Evolutionary conservation across 53 echinoderm and acorn worm species (phyloP), one percentile per base, ranked within the genome.

Genomic region (Glandiceps talaboti): DNA sequence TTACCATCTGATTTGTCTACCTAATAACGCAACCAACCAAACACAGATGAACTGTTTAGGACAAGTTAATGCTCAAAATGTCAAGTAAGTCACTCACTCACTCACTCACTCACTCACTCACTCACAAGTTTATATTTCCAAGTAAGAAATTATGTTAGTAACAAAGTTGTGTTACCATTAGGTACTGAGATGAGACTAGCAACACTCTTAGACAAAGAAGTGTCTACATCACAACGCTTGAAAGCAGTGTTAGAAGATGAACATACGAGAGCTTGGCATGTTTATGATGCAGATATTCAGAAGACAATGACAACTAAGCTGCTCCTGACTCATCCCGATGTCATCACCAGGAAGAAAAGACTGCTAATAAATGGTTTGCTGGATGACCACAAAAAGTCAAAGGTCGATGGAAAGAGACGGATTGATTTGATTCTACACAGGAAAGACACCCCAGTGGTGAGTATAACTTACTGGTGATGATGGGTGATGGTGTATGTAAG

Each of bases 391-490:
- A 45, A 45, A 20, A 20, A 45, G 64, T 45, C 20, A 12, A 20
- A 90, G 77, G 87, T 90, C 31, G 84, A 85, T 31, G 96, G 96
- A 0, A 88, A 87, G 64, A 74, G 96, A 30, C 83, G 96, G 76
- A 90, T 92, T 1, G 96, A 96, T 29, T 88, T 90, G 30, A 86
- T 96, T 29, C 84, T 96, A 30, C 92, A 86, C 82, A 96, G 92
- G 75, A 96, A 96, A 32, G 88, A 96, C 72, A 85, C 85, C 26
- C 88, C 92, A 14, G 64, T 45, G 64, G 64, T 45, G 64, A 45
- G 64, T 45, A 12, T n/a, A n/a, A n/a, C n/a, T n/a, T n/a, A n/a
- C n/a, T n/a, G n/a, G n/a, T n/a, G n/a, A n/a, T n/a, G n/a, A n/a
- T n/a, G n/a, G n/a, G n/a, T n/a, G n/a, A n/a, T n/a, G n/a, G n/a